Evolutionary conservation across 2,888 invertebrate species (phyloP).

Genomic region (Acleris emargana): DNA sequence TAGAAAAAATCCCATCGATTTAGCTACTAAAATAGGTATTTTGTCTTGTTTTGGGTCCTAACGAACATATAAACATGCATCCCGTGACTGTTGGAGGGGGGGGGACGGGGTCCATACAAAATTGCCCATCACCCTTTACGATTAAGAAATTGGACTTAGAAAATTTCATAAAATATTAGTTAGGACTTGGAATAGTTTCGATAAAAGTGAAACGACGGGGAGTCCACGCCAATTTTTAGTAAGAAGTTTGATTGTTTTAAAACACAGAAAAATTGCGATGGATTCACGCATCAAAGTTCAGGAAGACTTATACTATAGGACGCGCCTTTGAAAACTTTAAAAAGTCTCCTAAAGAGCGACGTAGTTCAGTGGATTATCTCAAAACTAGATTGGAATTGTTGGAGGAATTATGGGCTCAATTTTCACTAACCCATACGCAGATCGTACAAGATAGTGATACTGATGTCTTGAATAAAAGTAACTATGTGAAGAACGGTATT

Average conservation of each 20-base stretch:
- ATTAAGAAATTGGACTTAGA: neutral
- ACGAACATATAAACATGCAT: no score
- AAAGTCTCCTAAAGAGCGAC: no score
- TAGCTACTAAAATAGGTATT: no score
- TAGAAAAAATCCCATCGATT: no score
- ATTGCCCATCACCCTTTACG: no score
- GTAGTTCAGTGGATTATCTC: no score
- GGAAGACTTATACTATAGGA: neutral
- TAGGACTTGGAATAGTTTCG: constrained; percentile 9
- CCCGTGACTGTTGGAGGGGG: no score
- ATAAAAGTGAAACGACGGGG: no score
- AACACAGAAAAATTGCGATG: constrained; percentile 12
- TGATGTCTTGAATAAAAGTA: neutral
- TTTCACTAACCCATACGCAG: neutral
- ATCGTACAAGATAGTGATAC: neutral
- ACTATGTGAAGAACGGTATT: neutral
- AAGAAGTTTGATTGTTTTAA: neutral
- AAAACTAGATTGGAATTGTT: no score
- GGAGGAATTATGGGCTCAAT: constrained; percentile 11
- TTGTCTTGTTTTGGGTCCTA: no score
- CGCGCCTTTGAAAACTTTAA: neutral
- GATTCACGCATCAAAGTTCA: constrained; percentile 1
- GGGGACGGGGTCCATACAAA: no score
- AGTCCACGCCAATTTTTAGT: constrained; percentile 3
- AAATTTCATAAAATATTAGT: constrained; percentile 3